phyloP scores from a whole-genome alignment of 1,140 invertebrate species.

The Microplitis demolitor region DNA sequence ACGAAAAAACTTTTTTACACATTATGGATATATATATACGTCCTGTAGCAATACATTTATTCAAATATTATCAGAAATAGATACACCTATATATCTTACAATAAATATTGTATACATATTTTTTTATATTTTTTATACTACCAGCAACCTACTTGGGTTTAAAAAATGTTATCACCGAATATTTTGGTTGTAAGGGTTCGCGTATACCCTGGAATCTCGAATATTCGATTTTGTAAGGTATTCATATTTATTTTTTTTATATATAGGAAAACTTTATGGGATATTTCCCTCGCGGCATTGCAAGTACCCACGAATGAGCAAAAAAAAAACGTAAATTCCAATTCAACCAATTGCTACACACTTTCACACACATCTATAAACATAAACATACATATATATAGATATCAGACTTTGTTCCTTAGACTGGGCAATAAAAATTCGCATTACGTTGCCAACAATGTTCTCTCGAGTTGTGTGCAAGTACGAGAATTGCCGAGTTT shows the following conservation, averaged over 20 bases:
- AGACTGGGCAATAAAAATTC: constrained; percentile 16
- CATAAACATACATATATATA: neutral
- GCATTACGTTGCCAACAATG: constrained; percentile 11
- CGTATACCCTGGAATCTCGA: constrained; percentile 2
- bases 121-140: too few species aligned
- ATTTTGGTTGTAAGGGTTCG: neutral
- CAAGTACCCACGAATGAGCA: neutral
- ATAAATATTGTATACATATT: too few species aligned
- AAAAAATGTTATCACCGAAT: constrained; percentile 6
- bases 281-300: neutral
- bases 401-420: neutral
- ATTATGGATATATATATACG: too few species aligned
- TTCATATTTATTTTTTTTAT: neutral
- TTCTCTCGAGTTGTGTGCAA: neutral
- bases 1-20: neutral
- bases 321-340: constrained; percentile 1
- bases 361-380: neutral
- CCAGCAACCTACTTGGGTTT: neutral
- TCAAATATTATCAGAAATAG: too few species aligned
- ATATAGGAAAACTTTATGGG: neutral
- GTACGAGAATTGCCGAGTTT: constrained; percentile 8
- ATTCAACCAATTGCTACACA: neutral
- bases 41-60: too few species aligned
- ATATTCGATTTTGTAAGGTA: constrained; percentile 9
- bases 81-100: too few species aligned